These are phyloP conservation scores for Trichonephila inaurata DNA, from an alignment of 1,140 invertebrate species.

Conservation along the genomic window DNA sequence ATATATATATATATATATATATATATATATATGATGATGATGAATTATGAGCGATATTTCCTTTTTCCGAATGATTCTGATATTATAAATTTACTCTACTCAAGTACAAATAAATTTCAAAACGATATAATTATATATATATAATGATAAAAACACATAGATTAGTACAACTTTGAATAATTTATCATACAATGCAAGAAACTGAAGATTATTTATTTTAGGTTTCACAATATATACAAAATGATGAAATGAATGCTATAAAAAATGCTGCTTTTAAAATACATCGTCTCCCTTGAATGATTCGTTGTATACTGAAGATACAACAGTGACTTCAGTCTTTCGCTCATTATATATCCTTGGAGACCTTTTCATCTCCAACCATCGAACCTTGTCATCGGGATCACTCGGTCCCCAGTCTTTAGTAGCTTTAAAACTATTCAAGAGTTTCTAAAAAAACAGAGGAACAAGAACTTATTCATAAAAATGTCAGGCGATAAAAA, in stretches of 20 bases:
- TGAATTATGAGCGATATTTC: no score
- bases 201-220: not conserved
- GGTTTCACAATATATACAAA: conserved; percentile 10
- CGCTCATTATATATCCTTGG: not conserved
- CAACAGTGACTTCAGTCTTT: not conserved
- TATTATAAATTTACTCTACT: no score
- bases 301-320: conserved; percentile 64
- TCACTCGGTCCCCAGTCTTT: conserved; percentile 85
- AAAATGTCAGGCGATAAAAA: no score
- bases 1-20: no score
- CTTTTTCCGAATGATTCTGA: no score
- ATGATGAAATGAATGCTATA: not conserved
- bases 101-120: no score
- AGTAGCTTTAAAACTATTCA: conserved; percentile 82
- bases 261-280: not conserved
- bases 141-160: no score
- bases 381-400: conserved; percentile 74
- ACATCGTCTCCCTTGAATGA: conserved; percentile 39
- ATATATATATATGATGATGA: no score
- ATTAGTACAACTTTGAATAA: not conserved
- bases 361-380: conserved; percentile 60
- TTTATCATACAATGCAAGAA: not conserved
- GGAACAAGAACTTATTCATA: not conserved
- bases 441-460: conserved; percentile 82
- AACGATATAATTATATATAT: no score